Evolutionary conservation across 2,888 invertebrate genomes (phyloP).

Genomic region (Spilarctia lutea): DNA sequence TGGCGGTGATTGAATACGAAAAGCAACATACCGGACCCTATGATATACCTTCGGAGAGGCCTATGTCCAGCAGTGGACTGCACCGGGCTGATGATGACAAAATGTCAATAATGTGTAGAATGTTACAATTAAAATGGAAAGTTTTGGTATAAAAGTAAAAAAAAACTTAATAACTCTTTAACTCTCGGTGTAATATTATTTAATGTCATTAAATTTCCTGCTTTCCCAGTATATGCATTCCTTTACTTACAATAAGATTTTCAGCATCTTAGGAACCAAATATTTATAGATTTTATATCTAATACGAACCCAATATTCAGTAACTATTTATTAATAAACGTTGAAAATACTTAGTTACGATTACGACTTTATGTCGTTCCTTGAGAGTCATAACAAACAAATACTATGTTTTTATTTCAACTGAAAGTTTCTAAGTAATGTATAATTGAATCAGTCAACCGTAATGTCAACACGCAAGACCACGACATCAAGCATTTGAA

Average conservation of each 20-base stretch:
- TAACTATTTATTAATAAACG: not conserved
- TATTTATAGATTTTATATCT: too few relatives aligned
- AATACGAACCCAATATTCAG: not conserved
- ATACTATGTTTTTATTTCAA: not conserved
- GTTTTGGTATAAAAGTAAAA: not conserved
- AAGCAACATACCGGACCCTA: too few relatives aligned
- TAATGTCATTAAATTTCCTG: not conserved
- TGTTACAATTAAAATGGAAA: not conserved
- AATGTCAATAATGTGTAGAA: not conserved
- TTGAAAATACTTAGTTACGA: not conserved
- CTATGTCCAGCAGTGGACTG: too few relatives aligned
- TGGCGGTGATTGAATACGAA: too few relatives aligned
- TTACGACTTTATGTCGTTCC: not conserved
- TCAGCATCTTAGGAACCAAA: not conserved
- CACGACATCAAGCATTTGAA: not conserved
- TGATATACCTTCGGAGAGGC: too few relatives aligned
- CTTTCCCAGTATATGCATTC: not conserved
- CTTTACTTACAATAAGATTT: not conserved
- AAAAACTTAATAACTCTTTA: not conserved
- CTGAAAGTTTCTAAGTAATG: not conserved
- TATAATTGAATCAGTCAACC: not conserved
- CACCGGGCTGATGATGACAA: too few relatives aligned
- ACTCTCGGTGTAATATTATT: not conserved
- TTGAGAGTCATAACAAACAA: not conserved
- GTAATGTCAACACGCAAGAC: not conserved